A percentile compares a stretch with the other conserved stretches of the same genome.
Conservation (phyloP, 2,888 invertebrate species). For the Pandemis corylana region DNA sequence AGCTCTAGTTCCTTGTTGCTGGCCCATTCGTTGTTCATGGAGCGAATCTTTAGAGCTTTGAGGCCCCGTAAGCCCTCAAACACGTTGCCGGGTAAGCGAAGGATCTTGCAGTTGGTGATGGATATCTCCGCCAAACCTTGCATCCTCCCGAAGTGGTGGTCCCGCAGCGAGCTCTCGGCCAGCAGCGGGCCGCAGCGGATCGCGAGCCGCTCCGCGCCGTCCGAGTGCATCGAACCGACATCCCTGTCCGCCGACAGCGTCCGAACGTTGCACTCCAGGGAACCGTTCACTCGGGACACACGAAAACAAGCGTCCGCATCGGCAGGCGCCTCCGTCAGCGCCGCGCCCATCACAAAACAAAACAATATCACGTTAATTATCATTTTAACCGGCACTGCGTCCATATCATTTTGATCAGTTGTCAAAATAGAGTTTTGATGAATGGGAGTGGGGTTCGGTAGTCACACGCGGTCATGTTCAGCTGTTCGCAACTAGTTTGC, state of each 20-base stretch:
- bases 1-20: conserved; percentile 89
- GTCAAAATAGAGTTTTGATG: conserved; percentile 66
- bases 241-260: conserved; percentile 89
- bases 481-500: conserved; percentile 63
- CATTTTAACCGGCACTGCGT: conserved; percentile 82
- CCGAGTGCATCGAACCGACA: conserved; percentile 86
- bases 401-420: conserved; percentile 81
- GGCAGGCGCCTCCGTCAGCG: conserved; percentile 80
- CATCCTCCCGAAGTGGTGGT: conserved; percentile 89
- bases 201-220: conserved; percentile 90
- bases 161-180: conserved; percentile 89
- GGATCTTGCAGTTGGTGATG: conserved; percentile 91
- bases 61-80: conserved; percentile 93
- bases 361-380: conserved; percentile 81
- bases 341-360: conserved; percentile 84
- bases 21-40: conserved; percentile 92
- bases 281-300: conserved; percentile 72
- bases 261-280: conserved; percentile 87
- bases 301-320: conserved; percentile 77
- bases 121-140: conserved; percentile 91
- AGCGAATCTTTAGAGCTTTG: conserved; percentile 90
- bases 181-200: conserved; percentile 87
- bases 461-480: conserved; percentile 72
- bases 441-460: conserved; percentile 66
- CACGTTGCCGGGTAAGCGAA: conserved; percentile 90